phyloP scores from a whole-genome alignment of 1,140 invertebrate species.

The Drosophila ambigua region DNA sequence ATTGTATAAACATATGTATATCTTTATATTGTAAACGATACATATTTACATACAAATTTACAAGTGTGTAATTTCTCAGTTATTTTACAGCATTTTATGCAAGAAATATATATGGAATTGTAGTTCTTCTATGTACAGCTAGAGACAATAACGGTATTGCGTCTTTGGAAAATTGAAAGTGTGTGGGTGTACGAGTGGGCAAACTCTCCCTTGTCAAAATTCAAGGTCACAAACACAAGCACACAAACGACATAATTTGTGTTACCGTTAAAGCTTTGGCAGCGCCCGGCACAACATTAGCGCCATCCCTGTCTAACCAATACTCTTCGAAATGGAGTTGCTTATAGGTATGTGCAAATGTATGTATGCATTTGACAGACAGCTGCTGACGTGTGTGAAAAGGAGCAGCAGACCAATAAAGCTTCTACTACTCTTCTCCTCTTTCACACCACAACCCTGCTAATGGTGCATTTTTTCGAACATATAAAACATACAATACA shows the following conservation, averaged over 20 bases:
- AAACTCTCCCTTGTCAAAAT: constrained; percentile 43
- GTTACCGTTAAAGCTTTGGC: constrained; percentile 48
- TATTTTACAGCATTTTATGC: background rate
- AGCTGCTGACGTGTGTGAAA: too few species aligned
- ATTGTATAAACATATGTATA: constrained; percentile 1
- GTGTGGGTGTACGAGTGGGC: constrained; percentile 13
- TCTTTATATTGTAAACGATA: background rate
- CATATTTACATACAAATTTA: background rate
- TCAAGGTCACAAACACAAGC: constrained; percentile 55
- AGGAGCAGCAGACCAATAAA: too few species aligned
- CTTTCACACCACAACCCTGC: too few species aligned
- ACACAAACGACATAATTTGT: constrained; percentile 42
- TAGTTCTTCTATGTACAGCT: background rate
- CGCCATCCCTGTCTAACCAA: constrained; percentile 30
- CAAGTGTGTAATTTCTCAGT: background rate
- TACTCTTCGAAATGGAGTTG: constrained; percentile 12
- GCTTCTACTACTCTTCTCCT: too few species aligned
- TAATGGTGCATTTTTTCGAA: constrained; percentile 12
- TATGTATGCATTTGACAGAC: constrained; percentile 12
- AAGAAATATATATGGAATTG: background rate
- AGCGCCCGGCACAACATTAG: constrained; percentile 39
- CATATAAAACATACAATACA: constrained; percentile 5
- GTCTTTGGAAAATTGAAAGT: constrained; percentile 40
- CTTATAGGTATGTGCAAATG: constrained; percentile 2
- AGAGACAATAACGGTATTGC: constrained; percentile 34